These are phyloP conservation scores for Perdita meconis DNA, from an alignment of 2,888 invertebrate genomes.

Conservation along the genomic window DNA sequence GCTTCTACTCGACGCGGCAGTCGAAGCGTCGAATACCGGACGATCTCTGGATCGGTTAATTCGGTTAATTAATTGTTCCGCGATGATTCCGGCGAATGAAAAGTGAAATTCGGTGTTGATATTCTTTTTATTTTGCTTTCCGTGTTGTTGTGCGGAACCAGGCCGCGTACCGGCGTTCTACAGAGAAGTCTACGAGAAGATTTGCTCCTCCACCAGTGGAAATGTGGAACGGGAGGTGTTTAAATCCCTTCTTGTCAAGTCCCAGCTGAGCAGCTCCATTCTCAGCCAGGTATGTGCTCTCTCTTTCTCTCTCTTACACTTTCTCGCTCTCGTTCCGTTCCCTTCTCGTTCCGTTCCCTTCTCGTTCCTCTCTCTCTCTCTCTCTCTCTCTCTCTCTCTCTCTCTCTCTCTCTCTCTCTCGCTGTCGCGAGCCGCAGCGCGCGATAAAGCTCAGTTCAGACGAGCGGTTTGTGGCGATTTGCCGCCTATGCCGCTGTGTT, in stretches of 20 bases:
- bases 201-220: conserved; percentile 85
- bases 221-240: conserved; percentile 86
- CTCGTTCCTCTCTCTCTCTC: too few relatives aligned
- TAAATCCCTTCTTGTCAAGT: conserved; percentile 85
- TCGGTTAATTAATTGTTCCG: not conserved
- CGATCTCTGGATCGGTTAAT: not conserved
- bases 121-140: conserved; percentile 60
- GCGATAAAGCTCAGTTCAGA: too few relatives aligned
- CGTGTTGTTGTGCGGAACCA: conserved; percentile 66
- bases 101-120: conserved; percentile 46
- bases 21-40: not conserved
- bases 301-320: too few relatives aligned
- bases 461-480: too few relatives aligned
- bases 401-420: conserved; percentile 3
- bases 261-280: conserved; percentile 84
- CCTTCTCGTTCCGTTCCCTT: conserved; percentile 16
- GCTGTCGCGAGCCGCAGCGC: not conserved
- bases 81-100: conserved; percentile 8
- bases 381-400: too few relatives aligned
- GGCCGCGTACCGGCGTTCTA: conserved; percentile 86
- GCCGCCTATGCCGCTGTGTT: too few relatives aligned
- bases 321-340: conserved; percentile 6
- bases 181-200: conserved; percentile 85
- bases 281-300: conserved; percentile 83
- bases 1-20: too few relatives aligned